Percentiles rank a stretch among this genome's conserved stretches.
These are phyloP conservation scores for Aporrectodea caliginosa DNA, from an alignment of 1,140 invertebrate genomes.

Conservation along the genomic window DNA sequence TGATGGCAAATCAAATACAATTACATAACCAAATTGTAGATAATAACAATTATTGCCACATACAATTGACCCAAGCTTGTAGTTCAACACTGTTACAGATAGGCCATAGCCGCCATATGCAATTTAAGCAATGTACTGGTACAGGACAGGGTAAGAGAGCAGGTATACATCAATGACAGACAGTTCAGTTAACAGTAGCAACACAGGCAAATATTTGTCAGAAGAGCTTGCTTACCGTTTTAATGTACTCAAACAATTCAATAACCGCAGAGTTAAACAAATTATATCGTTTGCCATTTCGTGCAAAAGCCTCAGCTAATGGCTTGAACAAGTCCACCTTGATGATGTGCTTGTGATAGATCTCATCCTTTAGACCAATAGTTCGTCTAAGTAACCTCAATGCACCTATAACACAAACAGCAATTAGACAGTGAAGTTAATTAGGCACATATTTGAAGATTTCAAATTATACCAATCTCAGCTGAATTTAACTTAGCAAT, in stretches of 20 bases:
- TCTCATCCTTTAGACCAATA: constrained; percentile 94
- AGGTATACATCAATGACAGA: background rate
- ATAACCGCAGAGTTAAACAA: constrained; percentile 96
- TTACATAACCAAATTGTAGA: too few relatives aligned
- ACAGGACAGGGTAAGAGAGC: background rate
- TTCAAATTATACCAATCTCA: too few relatives aligned
- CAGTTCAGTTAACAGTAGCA: background rate
- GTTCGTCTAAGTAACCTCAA: constrained; percentile 95
- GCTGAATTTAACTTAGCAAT: too few relatives aligned
- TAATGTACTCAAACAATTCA: constrained; percentile 98
- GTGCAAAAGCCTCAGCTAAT: constrained; percentile 91
- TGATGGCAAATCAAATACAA: too few relatives aligned
- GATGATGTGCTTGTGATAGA: constrained; percentile 94
- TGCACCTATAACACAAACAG: too few relatives aligned
- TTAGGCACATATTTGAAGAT: too few relatives aligned
- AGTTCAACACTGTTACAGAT: background rate
- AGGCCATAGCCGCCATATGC: background rate
- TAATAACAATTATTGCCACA: too few relatives aligned
- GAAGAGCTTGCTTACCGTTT: constrained; percentile 45
- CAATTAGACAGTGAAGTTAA: too few relatives aligned
- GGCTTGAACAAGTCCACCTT: constrained; percentile 92
- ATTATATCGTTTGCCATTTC: constrained; percentile 96
- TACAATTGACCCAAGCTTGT: background rate
- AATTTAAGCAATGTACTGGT: background rate
- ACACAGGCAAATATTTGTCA: constrained; percentile 2